These are phyloP conservation scores for Magallana gigas DNA, from an alignment of 1,140 invertebrate species.

Conservation along the genomic window DNA sequence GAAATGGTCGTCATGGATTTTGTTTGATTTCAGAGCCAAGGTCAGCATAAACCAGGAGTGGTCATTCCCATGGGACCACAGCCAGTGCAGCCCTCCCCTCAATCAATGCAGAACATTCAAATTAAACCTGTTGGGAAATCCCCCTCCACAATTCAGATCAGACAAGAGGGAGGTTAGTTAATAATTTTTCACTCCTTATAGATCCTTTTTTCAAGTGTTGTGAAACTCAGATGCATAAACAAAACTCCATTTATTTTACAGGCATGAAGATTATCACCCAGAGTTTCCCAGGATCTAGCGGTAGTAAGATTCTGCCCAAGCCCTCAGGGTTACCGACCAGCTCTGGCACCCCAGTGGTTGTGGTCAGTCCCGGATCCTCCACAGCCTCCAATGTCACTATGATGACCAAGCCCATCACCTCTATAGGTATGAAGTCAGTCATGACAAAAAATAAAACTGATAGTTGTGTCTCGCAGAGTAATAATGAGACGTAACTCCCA, in stretches of 20 bases:
- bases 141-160: conserved; percentile 75
- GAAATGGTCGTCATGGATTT: not conserved
- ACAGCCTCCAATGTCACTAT: conserved; percentile 68
- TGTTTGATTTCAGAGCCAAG: conserved; percentile 26
- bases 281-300: conserved; percentile 62
- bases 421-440: conserved; percentile 1
- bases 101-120: conserved; percentile 67
- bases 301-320: conserved; percentile 76
- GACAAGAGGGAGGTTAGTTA: conserved; percentile 76
- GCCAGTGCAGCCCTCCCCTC: conserved; percentile 66
- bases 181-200: too few relatives aligned
- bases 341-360: conserved; percentile 74
- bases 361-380: conserved; percentile 67
- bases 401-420: conserved; percentile 67
- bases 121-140: conserved; percentile 71
- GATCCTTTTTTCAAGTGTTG: too few relatives aligned
- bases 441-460: too few relatives aligned
- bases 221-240: too few relatives aligned
- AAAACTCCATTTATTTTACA: conserved; percentile 42
- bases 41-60: conserved; percentile 71
- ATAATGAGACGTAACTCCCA: not conserved
- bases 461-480: too few relatives aligned
- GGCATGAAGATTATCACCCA: conserved; percentile 79
- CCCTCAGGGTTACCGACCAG: conserved; percentile 15
- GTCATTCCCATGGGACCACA: conserved; percentile 75